phyloP scores from a whole-genome alignment of 1,140 invertebrate genomes.

The Drosophila azteca region DNA sequence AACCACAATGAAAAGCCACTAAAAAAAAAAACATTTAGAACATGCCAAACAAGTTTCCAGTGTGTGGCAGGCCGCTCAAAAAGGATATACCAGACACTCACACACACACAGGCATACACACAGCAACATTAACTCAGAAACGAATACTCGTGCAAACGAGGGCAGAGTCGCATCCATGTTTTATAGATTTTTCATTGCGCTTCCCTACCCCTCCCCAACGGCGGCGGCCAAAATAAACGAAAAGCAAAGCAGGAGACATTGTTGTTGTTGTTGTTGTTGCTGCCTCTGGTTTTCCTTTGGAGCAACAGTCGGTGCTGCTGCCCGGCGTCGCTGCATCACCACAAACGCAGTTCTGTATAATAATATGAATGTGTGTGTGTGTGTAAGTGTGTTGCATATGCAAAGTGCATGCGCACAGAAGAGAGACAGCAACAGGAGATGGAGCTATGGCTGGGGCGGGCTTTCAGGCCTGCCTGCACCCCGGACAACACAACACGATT shows the following conservation, averaged over 20 bases:
- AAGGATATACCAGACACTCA: slow-evolving; percentile 61
- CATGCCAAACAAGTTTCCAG: slow-evolving; percentile 76
- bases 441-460: not conserved
- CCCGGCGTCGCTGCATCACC: slow-evolving; percentile 31
- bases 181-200: slow-evolving; percentile 71
- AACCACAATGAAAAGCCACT: slow-evolving; percentile 56
- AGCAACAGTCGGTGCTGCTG: slow-evolving; percentile 64
- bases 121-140: not conserved
- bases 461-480: slow-evolving; percentile 4
- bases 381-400: slow-evolving; percentile 10
- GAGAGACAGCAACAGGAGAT: slow-evolving; percentile 66
- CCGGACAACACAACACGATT: slow-evolving; percentile 62
- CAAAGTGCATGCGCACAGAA: slow-evolving; percentile 74
- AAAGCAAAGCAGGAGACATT: slow-evolving; percentile 70
- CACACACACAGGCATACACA: not conserved
- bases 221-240: slow-evolving; percentile 65
- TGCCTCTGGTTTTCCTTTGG: slow-evolving; percentile 31
- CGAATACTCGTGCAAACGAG: slow-evolving; percentile 52
- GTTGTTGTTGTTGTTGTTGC: slow-evolving; percentile 12
- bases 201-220: not conserved
- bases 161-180: slow-evolving; percentile 65
- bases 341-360: not conserved
- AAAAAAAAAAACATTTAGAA: slow-evolving; percentile 72
- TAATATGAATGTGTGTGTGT: not conserved
- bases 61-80: slow-evolving; percentile 60